phyloP scores from a whole-genome alignment of 2,888 invertebrate species.

The Chymomyza procnemis region DNA sequence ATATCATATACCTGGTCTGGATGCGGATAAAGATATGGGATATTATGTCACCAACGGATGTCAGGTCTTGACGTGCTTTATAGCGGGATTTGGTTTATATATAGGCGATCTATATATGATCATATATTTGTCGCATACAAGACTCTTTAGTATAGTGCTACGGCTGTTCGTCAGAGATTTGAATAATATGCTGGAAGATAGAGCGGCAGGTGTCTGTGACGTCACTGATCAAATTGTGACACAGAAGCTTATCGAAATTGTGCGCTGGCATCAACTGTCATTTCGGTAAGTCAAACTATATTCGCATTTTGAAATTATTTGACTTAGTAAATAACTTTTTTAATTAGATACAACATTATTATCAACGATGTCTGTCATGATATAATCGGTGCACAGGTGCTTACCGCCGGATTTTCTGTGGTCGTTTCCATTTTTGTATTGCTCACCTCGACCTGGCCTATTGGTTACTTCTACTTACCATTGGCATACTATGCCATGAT shows the following conservation, averaged over 20 bases:
- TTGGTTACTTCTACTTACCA: constrained; percentile 21
- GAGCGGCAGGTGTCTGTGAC: not conserved
- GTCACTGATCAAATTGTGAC: not conserved
- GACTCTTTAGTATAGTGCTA: constrained; percentile 33
- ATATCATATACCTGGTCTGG: constrained; percentile 35
- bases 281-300: constrained; percentile 16
- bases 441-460: constrained; percentile 34
- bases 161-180: constrained; percentile 32
- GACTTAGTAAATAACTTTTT: not conserved
- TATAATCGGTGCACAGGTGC: constrained; percentile 25
- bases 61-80: constrained; percentile 27
- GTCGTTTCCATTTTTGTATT: constrained; percentile 23
- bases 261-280: constrained; percentile 43
- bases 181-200: not conserved
- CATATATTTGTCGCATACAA: constrained; percentile 27
- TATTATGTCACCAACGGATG: constrained; percentile 31
- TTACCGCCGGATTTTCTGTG: constrained; percentile 15
- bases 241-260: constrained; percentile 16
- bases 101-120: constrained; percentile 37
- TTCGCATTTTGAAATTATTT: not conserved
- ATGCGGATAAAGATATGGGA: constrained; percentile 27
- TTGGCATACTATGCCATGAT: constrained; percentile 22
- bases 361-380: not conserved
- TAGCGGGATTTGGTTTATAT: constrained; percentile 40
- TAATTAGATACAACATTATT: not conserved